Conservation (phyloP, 2,113 vertebrate species). For the Colistium nudipinnis region DNA sequence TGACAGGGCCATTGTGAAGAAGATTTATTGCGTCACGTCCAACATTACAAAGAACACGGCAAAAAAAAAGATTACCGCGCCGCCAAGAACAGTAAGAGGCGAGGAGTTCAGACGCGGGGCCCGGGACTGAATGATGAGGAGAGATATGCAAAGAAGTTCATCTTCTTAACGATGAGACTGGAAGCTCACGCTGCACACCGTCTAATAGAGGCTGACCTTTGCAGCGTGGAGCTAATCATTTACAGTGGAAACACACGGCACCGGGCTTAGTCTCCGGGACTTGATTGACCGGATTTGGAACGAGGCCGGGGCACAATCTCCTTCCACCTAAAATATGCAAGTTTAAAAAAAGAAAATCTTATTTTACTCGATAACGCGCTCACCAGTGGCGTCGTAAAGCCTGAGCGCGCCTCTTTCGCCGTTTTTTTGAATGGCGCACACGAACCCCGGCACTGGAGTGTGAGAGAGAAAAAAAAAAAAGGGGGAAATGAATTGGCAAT, state of each 20-base stretch:
- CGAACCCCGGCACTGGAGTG: no score
- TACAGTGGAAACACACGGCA: constrained; percentile 2
- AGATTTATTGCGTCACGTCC: constrained; percentile 59
- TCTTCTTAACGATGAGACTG: constrained; percentile 45
- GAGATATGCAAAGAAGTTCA: constrained; percentile 45
- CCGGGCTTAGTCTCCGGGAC: neutral
- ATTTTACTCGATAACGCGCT: no score
- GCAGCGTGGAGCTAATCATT: constrained; percentile 7
- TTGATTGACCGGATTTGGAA: neutral
- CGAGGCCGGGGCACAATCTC: neutral
- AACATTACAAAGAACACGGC: constrained; percentile 41
- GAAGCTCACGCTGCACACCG: constrained; percentile 2
- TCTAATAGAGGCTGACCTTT: constrained; percentile 39
- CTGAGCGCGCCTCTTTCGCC: no score
- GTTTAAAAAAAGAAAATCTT: no score
- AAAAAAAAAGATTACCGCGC: constrained; percentile 45
- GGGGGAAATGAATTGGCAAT: no score
- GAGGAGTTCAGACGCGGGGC: constrained; percentile 39
- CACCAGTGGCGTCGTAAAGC: no score
- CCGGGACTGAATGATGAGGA: constrained; percentile 50
- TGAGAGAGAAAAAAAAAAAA: no score
- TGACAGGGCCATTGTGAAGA: constrained; percentile 25
- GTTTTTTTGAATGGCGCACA: no score
- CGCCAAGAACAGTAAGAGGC: constrained; percentile 45
- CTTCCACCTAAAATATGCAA: neutral